Base-by-base conservation (phyloP, 2,113 vertebrate genomes). In the Percina caprodes region DNA sequence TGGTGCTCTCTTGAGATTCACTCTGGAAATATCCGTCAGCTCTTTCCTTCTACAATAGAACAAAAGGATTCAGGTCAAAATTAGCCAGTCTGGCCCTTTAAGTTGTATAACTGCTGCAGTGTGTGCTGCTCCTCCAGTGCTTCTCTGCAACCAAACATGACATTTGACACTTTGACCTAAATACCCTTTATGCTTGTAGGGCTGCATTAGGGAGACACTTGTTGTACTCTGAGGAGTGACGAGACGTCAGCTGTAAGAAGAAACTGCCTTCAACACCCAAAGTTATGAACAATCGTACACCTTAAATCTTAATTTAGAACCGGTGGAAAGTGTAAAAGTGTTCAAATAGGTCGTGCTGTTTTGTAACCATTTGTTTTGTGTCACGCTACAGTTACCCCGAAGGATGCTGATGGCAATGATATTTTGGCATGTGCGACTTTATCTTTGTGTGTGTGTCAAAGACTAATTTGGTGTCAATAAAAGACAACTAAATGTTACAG, bases 121-220 rank as follows among this genome's bases (percentile, higher is more conserved):
- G 49, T 30, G 49, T 65, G 56, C 24, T 45, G 18, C 13, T 67
- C 48, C 35, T 66, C 7, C 59, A 69, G n/a, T 67, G 45, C 49
- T 49, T 79, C 76, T 68, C 62, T 68, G 60, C 33, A 79, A 84
- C 71, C 67, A 68, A 82, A 81, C 74, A 46, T 71, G 89, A 88
- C 84, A 92, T 86, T 74, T 86, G 83, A 89, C 77, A 80, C 87
- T 85, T 73, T 77, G 85, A 83, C 85, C 91, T 87, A 80, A 88
- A 91, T 90, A 85, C 81, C 45, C 75, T 46, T 39, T 73, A 13
- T 61, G 62, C 63, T 70, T 73, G 54, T 3, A 66, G 72, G 39
- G 75, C 65, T 21, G 68, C 67, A 74, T 67, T 62, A 8, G 74
- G 83, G 26, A 68, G 65, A 77, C 30, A 11, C 68, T 42, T 2